Conservation (phyloP, 1,140 invertebrate species). For the Apis mellifera region Amel_HAv3.1 CM009938.2:2363501-2364000, state of each 20-base stretch:
- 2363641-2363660: neutral
- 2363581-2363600: conserved; percentile 38
- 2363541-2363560: conserved; percentile 59
- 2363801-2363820: too few relatives aligned
- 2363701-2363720: too few relatives aligned
- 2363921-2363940: too few relatives aligned
- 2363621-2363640: conserved; percentile 44
- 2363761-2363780: too few relatives aligned
- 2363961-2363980: neutral
- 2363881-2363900: too few relatives aligned
- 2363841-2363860: too few relatives aligned
- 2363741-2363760: too few relatives aligned
- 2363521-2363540: conserved; percentile 51
- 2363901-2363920: too few relatives aligned
- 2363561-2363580: conserved; percentile 53
- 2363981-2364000: neutral
- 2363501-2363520: conserved; percentile 60
- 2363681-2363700: neutral
- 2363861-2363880: too few relatives aligned
- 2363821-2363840: too few relatives aligned
- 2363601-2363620: conserved; percentile 35
- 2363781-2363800: neutral
- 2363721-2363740: too few relatives aligned
- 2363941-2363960: neutral
- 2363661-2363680: neutral